Evolutionary conservation across 2,113 vertebrate species (phyloP).

Genomic region (Cromileptes altivelis): DNA sequence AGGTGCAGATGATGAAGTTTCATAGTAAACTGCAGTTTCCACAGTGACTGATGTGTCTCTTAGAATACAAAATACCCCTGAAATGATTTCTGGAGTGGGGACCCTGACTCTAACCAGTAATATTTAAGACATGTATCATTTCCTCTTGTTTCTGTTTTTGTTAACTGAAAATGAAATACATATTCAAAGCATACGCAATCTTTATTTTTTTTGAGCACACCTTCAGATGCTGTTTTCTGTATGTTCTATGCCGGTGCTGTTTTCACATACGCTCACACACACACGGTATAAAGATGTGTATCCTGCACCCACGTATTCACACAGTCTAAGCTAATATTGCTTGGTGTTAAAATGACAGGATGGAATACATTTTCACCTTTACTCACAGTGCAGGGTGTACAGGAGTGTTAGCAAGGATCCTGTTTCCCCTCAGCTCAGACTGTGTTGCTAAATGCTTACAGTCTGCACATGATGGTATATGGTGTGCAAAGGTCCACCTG

Average conservation of each 20-base stretch:
- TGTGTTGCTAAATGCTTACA: too few relatives aligned
- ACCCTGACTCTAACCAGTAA: not conserved
- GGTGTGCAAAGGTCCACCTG: too few relatives aligned
- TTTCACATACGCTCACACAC: not conserved
- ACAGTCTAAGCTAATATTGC: not conserved
- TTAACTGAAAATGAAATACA: not conserved
- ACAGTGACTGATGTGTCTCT: not conserved
- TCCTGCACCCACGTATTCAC: constrained; percentile 11
- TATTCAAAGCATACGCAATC: not conserved
- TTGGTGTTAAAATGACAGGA: too few relatives aligned
- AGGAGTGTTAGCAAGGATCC: too few relatives aligned
- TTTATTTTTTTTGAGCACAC: not conserved
- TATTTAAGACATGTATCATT: not conserved
- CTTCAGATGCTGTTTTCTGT: too few relatives aligned
- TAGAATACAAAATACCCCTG: not conserved
- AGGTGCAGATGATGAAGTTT: not conserved
- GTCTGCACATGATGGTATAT: too few relatives aligned
- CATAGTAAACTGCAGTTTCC: too few relatives aligned
- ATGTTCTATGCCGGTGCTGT: not conserved
- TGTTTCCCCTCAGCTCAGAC: too few relatives aligned
- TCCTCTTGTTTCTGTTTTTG: constrained; percentile 5
- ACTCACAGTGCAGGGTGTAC: too few relatives aligned
- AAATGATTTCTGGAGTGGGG: not conserved
- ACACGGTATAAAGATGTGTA: not conserved
- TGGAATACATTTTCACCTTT: too few relatives aligned